Base-by-base conservation (phyloP, 2,888 invertebrate species). In the Thumatha senex region DNA sequence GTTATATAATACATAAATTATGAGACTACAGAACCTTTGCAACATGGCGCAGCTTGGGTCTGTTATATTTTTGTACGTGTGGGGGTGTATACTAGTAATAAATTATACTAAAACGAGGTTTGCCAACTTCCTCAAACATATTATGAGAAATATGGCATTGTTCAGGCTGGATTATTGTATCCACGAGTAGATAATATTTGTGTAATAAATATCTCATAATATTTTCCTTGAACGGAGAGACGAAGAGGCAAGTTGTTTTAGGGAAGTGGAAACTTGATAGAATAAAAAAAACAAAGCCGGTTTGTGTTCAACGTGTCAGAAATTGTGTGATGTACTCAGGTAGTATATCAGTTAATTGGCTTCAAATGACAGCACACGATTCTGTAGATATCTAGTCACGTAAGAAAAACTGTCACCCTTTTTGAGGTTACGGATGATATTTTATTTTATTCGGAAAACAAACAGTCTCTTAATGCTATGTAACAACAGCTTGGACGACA, bases 81-180 rank as follows among this genome's bases (percentile, higher is more conserved):
- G 10, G 10, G 7, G 13, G 9, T 13, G 14, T 14, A 36, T 15
- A 2, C 36, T 15, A 36, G 14, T 14, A 15, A 36, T 36, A 36
- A 36, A 36, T 36, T 48, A 40, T n/a, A 24, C 7, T 12, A 24
- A 51, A 51, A 62, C 56, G 53, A 54, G 44, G 56, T 62, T 64
- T 61, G 48, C 47, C 43, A 56, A 56, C 53, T 60, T 39, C 36
- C 45, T 36, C 15, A 12, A n/a, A 30, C 51, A 35, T 53, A 49
- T 52, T 48, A 51, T 24, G 38, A 53, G 46, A 61, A 24, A 24
- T 51, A 52, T 48, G 46, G 33, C 41, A 46, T 53, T 64, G 51
- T 53, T 31, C 14, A 11, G 46, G 18, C 8, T 40, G 39, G 51
- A 49, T 61, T 61, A 61, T 57, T 57, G 57, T 51, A 61, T 65